Conservation (phyloP, 2,888 invertebrate species). For the Cheiracanthium punctorium region DNA sequence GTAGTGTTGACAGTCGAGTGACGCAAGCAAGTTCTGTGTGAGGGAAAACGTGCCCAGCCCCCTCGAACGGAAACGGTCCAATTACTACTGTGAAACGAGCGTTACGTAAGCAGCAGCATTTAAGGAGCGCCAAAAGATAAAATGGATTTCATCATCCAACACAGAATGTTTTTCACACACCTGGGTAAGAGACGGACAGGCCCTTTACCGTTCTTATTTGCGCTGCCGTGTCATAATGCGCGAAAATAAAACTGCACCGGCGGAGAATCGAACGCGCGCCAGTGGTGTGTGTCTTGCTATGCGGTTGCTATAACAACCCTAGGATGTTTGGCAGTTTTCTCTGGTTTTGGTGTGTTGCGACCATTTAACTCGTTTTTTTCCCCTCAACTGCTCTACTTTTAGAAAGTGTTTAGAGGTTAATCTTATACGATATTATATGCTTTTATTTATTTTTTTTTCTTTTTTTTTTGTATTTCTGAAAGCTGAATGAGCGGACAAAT, state of each 20-base stretch:
- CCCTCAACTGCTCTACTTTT: neutral
- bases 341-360: neutral
- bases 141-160: slow-evolving; percentile 36
- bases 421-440: no score
- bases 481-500: no score
- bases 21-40: slow-evolving; percentile 22
- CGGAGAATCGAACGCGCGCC: slow-evolving; percentile 52
- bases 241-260: slow-evolving; percentile 54
- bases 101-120: slow-evolving; percentile 52
- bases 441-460: no score
- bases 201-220: neutral
- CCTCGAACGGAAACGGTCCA: neutral
- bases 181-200: slow-evolving; percentile 5
- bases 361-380: neutral
- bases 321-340: neutral
- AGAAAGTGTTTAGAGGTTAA: no score
- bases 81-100: slow-evolving; percentile 21
- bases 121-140: slow-evolving; percentile 40
- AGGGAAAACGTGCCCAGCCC: neutral
- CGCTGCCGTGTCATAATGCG: slow-evolving; percentile 31
- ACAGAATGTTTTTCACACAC: slow-evolving; percentile 23
- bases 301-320: slow-evolving; percentile 24
- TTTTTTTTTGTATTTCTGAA: no score
- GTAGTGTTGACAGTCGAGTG: slow-evolving; percentile 14
- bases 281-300: slow-evolving; percentile 11